A percentile compares a stretch with the other conserved stretches of the same genome.
These are phyloP conservation scores for Pogonus chalceus DNA, from an alignment of 1,140 invertebrate genomes.

Conservation along the genomic window DNA sequence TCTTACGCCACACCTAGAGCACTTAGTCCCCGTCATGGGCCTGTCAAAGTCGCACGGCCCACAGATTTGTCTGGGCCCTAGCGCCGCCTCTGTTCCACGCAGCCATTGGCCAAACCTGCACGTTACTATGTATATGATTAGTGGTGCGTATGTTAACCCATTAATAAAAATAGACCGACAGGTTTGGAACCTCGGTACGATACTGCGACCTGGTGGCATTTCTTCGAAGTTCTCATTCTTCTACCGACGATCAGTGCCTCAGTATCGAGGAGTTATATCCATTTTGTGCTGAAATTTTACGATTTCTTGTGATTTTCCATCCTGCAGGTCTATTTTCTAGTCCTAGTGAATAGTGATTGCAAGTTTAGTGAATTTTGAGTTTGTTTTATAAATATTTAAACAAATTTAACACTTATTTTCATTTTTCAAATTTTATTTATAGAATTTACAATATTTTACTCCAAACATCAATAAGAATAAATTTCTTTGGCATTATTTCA, in stretches of 20 bases:
- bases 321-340: no score
- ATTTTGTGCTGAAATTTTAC: no score
- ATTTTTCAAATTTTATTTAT: no score
- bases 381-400: no score
- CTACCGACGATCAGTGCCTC: background rate
- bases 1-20: constrained; percentile 30
- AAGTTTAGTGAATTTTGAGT: no score
- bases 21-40: constrained; percentile 33
- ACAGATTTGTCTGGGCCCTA: constrained; percentile 31
- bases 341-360: no score
- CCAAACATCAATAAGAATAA: no score
- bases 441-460: no score
- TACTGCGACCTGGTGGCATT: background rate
- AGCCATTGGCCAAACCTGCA: constrained; percentile 26
- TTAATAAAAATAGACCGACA: constrained; percentile 6
- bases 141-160: constrained; percentile 13
- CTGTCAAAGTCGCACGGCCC: constrained; percentile 32
- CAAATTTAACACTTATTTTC: no score
- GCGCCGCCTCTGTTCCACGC: constrained; percentile 27
- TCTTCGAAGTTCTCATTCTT: background rate
- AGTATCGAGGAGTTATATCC: background rate
- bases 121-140: constrained; percentile 29
- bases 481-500: no score
- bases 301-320: no score
- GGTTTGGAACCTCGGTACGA: background rate